These are phyloP conservation scores for Sabellastarte sp. DNA, from an alignment of 2,888 invertebrate species.

Conservation along the genomic window DNA sequence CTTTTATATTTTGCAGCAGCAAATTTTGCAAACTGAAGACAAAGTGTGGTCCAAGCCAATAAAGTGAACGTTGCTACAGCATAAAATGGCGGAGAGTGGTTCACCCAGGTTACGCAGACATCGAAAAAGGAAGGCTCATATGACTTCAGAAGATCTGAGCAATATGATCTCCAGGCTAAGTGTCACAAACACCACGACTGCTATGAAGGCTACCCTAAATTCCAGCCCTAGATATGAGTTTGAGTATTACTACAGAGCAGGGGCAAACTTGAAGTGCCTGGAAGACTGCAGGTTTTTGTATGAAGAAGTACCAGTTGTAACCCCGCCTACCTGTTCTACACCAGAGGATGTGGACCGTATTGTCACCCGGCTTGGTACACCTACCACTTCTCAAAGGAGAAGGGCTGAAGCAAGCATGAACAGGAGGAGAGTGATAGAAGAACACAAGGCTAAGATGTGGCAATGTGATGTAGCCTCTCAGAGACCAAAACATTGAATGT, in stretches of 20 bases:
- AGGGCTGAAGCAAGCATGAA: not conserved
- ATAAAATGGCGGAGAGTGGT: too few species aligned
- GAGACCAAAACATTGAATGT: too few species aligned
- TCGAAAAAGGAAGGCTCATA: too few species aligned
- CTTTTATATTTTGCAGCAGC: too few species aligned
- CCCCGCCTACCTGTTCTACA: not conserved
- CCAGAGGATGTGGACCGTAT: not conserved
- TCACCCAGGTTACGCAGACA: too few species aligned
- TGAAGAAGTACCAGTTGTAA: not conserved
- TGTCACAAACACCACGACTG: slow-evolving; percentile 5
- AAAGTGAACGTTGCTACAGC: too few species aligned
- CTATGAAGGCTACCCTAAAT: slow-evolving; percentile 5
- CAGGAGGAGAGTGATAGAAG: not conserved
- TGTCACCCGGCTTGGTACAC: not conserved
- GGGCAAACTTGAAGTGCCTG: not conserved
- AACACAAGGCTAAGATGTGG: not conserved
- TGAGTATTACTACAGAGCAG: slow-evolving; percentile 4
- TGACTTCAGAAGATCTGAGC: slow-evolving; percentile 1
- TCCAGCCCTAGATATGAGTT: slow-evolving; percentile 8
- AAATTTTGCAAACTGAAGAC: too few species aligned
- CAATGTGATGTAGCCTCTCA: too few species aligned
- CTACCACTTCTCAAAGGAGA: not conserved
- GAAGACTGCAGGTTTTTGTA: not conserved
- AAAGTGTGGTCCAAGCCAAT: too few species aligned
- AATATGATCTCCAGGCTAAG: slow-evolving; percentile 7